Evolutionary conservation across 2,888 invertebrate genomes (phyloP).

Genomic region (Oscheius myriophilus): DNA sequence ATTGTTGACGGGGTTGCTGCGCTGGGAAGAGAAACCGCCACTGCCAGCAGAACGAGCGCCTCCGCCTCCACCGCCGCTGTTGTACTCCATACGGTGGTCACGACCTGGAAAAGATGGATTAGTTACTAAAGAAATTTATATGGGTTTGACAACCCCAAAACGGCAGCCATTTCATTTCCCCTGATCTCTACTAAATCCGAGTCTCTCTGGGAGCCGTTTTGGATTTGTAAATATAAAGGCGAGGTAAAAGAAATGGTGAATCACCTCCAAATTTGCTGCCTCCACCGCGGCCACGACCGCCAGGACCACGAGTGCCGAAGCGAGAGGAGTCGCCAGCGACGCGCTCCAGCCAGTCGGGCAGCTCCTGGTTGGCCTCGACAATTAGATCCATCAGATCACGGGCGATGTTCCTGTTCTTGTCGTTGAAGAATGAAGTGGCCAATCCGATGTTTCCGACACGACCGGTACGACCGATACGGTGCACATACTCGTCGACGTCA

Average conservation of each 20-base stretch:
- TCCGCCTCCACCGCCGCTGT: slow-evolving; percentile 20
- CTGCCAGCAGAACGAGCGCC: slow-evolving; percentile 2
- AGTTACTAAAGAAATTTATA: no score
- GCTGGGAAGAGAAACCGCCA: slow-evolving; percentile 12
- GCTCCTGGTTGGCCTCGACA: slow-evolving; percentile 83
- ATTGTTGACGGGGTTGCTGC: no score
- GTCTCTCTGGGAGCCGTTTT: no score
- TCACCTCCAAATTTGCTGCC: slow-evolving; percentile 64
- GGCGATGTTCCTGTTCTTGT: slow-evolving; percentile 93
- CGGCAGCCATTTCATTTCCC: no score
- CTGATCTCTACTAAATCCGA: no score
- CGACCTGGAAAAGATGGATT: slow-evolving; percentile 41
- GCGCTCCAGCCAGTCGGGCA: slow-evolving; percentile 78
- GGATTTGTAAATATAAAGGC: no score
- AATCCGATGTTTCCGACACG: slow-evolving; percentile 97
- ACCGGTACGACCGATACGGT: slow-evolving; percentile 96
- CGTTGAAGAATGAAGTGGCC: slow-evolving; percentile 99
- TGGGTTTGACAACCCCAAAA: no score
- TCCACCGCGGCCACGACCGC: no score
- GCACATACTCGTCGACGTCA: slow-evolving; percentile 99
- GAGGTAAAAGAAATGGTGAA: neutral
- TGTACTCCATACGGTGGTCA: slow-evolving; percentile 67
- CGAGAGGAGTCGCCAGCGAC: no score
- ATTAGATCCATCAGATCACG: slow-evolving; percentile 90
- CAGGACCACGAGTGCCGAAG: no score